phyloP scores from a whole-genome alignment of 2,797 vertebrate genomes.

The Sebastiscus albofasciatus region DNA sequence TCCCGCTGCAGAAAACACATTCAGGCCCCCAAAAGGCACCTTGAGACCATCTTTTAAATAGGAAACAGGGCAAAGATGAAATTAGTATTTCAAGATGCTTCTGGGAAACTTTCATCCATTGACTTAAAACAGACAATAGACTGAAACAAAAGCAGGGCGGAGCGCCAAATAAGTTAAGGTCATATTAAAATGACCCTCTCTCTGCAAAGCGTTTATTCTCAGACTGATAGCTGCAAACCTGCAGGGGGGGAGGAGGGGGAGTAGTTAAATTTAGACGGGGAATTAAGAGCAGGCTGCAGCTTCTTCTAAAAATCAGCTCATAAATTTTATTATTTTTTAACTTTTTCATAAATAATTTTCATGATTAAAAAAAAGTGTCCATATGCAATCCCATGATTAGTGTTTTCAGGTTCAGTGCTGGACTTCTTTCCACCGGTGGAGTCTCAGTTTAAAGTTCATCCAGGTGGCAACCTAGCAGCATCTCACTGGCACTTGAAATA shows the following conservation, averaged over 20 bases:
- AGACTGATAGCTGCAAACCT: slow-evolving; percentile 64
- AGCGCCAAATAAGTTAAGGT: slow-evolving; percentile 4
- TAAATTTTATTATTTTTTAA: slow-evolving; percentile 31
- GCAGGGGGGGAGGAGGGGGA: slow-evolving; percentile 17
- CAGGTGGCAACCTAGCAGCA: slow-evolving; percentile 5
- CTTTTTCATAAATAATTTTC: slow-evolving; percentile 52
- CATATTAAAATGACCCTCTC: slow-evolving; percentile 33
- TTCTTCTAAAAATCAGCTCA: slow-evolving; percentile 64
- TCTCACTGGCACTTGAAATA: slow-evolving; percentile 20
- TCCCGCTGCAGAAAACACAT: neutral
- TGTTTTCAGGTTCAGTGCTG: slow-evolving; percentile 27
- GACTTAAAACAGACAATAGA: slow-evolving; percentile 65
- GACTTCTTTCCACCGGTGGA: slow-evolving; percentile 16
- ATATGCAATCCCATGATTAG: slow-evolving; percentile 21
- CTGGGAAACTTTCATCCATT: slow-evolving; percentile 34
- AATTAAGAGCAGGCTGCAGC: slow-evolving; percentile 73
- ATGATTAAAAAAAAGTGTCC: slow-evolving; percentile 58
- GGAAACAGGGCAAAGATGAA: neutral
- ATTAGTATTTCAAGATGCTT: slow-evolving; percentile 4
- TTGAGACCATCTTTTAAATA: slow-evolving; percentile 9
- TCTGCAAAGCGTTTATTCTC: slow-evolving; percentile 42
- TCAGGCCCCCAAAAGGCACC: neutral
- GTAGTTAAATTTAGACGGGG: slow-evolving; percentile 1
- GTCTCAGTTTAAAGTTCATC: slow-evolving; percentile 19
- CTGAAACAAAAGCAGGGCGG: neutral